Evolutionary conservation across 2,888 invertebrate genomes (phyloP).

Genomic region (Drosophila nigricruria): DNA sequence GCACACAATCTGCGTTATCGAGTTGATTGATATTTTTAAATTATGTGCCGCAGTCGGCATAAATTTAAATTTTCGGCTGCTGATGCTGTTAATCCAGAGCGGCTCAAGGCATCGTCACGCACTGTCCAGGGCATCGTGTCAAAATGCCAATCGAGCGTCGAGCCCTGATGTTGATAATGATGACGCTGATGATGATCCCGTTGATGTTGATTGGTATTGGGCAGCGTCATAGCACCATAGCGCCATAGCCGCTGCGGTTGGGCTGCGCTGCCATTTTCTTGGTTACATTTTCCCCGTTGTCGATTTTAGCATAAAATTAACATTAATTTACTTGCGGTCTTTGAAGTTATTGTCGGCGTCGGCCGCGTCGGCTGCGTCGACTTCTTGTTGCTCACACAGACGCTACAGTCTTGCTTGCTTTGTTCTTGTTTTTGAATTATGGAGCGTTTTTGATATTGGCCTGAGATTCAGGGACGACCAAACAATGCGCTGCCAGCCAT

Average conservation of each 20-base stretch:
- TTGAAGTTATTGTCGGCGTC: constrained; percentile 74
- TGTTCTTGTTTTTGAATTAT: constrained; percentile 79
- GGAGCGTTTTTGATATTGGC: constrained; percentile 73
- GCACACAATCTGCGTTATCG: constrained; percentile 73
- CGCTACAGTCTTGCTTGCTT: constrained; percentile 36
- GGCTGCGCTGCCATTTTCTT: constrained; percentile 60
- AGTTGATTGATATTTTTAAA: constrained; percentile 81
- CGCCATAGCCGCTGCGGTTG: constrained; percentile 34
- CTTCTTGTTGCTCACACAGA: constrained; percentile 35
- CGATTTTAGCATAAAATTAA: constrained; percentile 80
- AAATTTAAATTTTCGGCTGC: constrained; percentile 71
- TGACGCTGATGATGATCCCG: constrained; percentile 37
- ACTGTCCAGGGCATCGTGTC: constrained; percentile 65
- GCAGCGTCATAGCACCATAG: constrained; percentile 28
- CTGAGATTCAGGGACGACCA: constrained; percentile 53
- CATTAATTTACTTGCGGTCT: constrained; percentile 81
- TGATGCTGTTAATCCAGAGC: constrained; percentile 72
- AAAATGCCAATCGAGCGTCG: constrained; percentile 77
- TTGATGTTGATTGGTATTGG: constrained; percentile 63
- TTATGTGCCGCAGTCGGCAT: constrained; percentile 80
- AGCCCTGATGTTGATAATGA: constrained; percentile 29
- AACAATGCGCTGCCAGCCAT: constrained; percentile 68
- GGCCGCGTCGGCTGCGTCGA: constrained; percentile 6
- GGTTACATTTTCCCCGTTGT: constrained; percentile 61
- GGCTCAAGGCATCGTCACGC: constrained; percentile 55